Evolutionary conservation across 2,888 invertebrate genomes (phyloP).

Genomic region (Baccha elongata): DNA sequence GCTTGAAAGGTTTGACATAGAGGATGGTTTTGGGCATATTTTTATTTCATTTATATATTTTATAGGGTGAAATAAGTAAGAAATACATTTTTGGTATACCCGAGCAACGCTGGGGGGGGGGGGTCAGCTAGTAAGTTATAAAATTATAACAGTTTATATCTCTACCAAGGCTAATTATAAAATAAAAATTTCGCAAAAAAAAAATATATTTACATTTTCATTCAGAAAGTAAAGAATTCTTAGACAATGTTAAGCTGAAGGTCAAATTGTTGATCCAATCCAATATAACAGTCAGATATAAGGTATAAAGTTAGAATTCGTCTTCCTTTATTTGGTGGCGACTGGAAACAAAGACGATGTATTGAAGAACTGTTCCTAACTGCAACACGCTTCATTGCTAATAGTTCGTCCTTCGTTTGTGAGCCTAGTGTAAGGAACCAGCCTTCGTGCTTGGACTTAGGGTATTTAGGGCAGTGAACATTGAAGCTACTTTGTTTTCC

Average conservation of each 20-base stretch:
- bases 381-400: slow-evolving; percentile 90
- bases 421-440: slow-evolving; percentile 96
- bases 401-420: slow-evolving; percentile 87
- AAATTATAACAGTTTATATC: no score
- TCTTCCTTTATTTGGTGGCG: slow-evolving; percentile 88
- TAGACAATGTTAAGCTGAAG: slow-evolving; percentile 83
- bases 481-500: slow-evolving; percentile 85
- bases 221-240: no score
- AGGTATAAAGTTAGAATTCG: slow-evolving; percentile 91
- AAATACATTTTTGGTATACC: no score
- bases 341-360: slow-evolving; percentile 85
- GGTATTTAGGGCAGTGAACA: slow-evolving; percentile 92
- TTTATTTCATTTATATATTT: no score
- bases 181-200: no score
- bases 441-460: slow-evolving; percentile 96
- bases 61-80: no score
- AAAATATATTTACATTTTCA: no score
- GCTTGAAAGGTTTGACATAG: no score
- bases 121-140: no score
- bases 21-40: no score
- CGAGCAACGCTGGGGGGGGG: no score
- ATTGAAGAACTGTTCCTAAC: slow-evolving; percentile 83
- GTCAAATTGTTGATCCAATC: slow-evolving; percentile 94
- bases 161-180: no score
- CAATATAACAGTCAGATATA: slow-evolving; percentile 96